phyloP scores from a whole-genome alignment of 2,888 invertebrate genomes.

The Caenorhabditis drosophilae region DNA sequence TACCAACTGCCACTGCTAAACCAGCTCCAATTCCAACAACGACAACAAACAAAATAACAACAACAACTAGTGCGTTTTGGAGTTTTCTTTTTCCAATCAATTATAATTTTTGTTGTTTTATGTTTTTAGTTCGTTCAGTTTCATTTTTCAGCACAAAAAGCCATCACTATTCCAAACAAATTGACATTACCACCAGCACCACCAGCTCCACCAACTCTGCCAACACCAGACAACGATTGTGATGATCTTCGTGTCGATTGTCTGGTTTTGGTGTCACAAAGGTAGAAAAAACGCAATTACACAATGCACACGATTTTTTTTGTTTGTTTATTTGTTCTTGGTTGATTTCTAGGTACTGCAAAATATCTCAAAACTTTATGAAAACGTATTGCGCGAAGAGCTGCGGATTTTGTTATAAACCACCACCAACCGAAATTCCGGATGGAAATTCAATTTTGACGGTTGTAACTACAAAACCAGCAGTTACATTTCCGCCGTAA shows the following conservation, averaged over 20 bases:
- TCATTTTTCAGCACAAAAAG: constrained; percentile 35
- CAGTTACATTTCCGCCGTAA: constrained; percentile 54
- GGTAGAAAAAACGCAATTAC: constrained; percentile 12
- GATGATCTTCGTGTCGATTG: constrained; percentile 68
- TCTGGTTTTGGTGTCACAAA: constrained; percentile 44
- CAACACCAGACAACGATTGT: constrained; percentile 45
- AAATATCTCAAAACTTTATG: constrained; percentile 58
- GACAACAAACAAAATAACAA: not conserved
- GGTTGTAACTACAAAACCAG: constrained; percentile 51
- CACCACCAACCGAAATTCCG: constrained; percentile 60
- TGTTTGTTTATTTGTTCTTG: no score
- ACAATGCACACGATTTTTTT: not conserved
- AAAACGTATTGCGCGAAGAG: constrained; percentile 61
- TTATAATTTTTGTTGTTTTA: not conserved
- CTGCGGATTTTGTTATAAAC: constrained; percentile 66
- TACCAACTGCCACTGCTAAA: constrained; percentile 21
- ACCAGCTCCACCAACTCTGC: constrained; percentile 33
- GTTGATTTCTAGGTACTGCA: constrained; percentile 51
- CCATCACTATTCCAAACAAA: constrained; percentile 9
- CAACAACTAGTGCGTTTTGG: constrained; percentile 13
- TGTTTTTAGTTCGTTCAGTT: not conserved
- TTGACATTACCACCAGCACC: constrained; percentile 27
- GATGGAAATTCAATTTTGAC: constrained; percentile 45
- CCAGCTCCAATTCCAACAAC: constrained; percentile 4
- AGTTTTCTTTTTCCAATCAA: not conserved